Conservation (phyloP, 2,888 invertebrate species). For the Parnassius glacialis region DNA sequence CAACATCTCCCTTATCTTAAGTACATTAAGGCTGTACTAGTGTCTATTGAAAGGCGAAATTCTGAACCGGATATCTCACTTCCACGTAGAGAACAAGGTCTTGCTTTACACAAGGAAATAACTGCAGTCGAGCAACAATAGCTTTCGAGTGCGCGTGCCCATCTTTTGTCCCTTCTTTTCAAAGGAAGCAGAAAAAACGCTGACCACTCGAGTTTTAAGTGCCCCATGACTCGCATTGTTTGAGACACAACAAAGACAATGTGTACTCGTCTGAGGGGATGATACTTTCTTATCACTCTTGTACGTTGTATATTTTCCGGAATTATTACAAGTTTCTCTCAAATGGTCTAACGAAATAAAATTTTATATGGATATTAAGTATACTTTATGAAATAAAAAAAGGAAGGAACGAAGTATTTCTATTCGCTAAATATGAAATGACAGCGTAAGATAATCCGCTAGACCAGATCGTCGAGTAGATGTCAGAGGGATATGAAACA, state of each 20-base stretch:
- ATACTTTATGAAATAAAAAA: too few species aligned
- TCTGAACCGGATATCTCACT: slow-evolving; percentile 64
- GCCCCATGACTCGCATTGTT: slow-evolving; percentile 53
- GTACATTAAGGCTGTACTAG: slow-evolving; percentile 18
- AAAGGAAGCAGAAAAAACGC: slow-evolving; percentile 54
- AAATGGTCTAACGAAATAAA: too few species aligned
- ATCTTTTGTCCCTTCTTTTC: slow-evolving; percentile 35
- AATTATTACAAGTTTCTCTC: background rate
- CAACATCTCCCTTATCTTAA: background rate
- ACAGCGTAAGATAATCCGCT: too few species aligned
- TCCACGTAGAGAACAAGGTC: slow-evolving; percentile 66
- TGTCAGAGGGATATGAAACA: too few species aligned
- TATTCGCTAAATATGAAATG: too few species aligned
- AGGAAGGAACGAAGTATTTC: too few species aligned
- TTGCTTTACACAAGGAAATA: slow-evolving; percentile 49
- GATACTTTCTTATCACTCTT: slow-evolving; percentile 41
- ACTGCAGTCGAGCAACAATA: slow-evolving; percentile 39
- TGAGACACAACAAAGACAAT: slow-evolving; percentile 48
- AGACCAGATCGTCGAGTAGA: too few species aligned
- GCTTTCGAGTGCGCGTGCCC: slow-evolving; percentile 65
- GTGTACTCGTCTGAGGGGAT: slow-evolving; percentile 42
- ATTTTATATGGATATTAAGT: too few species aligned
- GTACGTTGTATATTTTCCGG: background rate
- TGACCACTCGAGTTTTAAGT: slow-evolving; percentile 67
- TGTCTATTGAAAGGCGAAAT: slow-evolving; percentile 28